Evolutionary conservation across 2,888 invertebrate species (phyloP), one percentile per base, ranked within the genome.

Genomic region (Oasisia sp.): DNA sequence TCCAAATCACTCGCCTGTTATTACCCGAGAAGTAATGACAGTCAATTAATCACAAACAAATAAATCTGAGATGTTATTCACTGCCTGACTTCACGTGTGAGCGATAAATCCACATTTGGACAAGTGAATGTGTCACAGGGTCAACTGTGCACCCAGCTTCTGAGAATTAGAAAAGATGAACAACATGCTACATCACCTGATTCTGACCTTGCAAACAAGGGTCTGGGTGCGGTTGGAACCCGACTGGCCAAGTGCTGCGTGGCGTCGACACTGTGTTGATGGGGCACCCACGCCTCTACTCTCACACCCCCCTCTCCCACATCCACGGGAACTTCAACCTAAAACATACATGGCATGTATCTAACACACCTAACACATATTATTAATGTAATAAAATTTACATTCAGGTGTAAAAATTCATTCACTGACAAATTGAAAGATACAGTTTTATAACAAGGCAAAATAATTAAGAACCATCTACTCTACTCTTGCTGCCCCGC

Each of bases 151-250:
- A 14, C 56, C 56, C n/a, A 19, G 56, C 56, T 56, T 14, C 7
- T n/a, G 74, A 74, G 19, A 27, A 74, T 74, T 74, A n/a, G 5
- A n/a, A 74, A n/a, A 19, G 74, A 27, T 74, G 74, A 74, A 74
- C n/a, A 74, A 74, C 14, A 4, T 74, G n/a, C 19, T n/a, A 74
- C 74, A 74, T 74, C 74, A 74, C 74, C 74, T 74, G 74, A 74
- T 74, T 74, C 74, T 74, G 74, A 74, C 74, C 74, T 74, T 27
- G 14, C 74, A 74, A 74, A 74, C 74, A 74, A 74, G 74, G 74
- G 74, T 27, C 27, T 74, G 74, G 74, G 27, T 27, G 74, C 74
- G n/a, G 74, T 74, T 74, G 74, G 74, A 19, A 74, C 19, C 5
- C 27, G n/a, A 74, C n/a, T n/a, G 19, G n/a, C 74, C 74, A 74